phyloP scores from a whole-genome alignment of 2,888 invertebrate species.

The Tenthredo amoena region DNA sequence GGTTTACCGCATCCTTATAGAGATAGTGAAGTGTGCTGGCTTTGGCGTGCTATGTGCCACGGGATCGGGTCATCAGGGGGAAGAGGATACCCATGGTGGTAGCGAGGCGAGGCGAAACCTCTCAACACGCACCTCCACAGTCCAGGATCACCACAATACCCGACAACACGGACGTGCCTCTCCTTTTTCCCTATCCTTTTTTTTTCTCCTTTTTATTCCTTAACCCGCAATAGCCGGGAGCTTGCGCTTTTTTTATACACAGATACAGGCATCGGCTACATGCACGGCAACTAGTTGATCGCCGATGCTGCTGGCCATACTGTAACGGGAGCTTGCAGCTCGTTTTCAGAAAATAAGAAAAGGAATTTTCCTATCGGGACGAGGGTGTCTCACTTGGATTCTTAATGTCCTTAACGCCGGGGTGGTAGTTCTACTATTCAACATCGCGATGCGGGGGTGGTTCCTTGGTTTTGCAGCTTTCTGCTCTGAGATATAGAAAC shows the following conservation, averaged over 20 bases:
- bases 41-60: conserved; percentile 51
- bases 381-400: not conserved
- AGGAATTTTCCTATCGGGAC: too few species aligned
- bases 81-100: not conserved
- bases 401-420: not conserved
- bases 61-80: conserved; percentile 51
- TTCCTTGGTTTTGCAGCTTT: not conserved
- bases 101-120: conserved; percentile 61
- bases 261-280: not conserved
- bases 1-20: conserved; percentile 70
- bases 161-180: conserved; percentile 23
- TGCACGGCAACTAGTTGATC: conserved; percentile 4
- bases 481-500: not conserved
- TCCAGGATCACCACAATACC: not conserved
- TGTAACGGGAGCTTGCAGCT: not conserved
- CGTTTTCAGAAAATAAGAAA: not conserved
- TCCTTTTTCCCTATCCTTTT: not conserved
- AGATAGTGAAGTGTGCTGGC: conserved; percentile 51
- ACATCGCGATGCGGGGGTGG: not conserved
- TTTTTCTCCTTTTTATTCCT: conserved; percentile 7
- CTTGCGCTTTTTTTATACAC: conserved; percentile 30
- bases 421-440: not conserved
- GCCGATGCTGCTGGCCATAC: not conserved
- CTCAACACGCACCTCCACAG: conserved; percentile 62
- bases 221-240: conserved; percentile 19